Evolutionary conservation across 2,888 invertebrate species (phyloP).

Genomic region (Plebejus melissa): DNA sequence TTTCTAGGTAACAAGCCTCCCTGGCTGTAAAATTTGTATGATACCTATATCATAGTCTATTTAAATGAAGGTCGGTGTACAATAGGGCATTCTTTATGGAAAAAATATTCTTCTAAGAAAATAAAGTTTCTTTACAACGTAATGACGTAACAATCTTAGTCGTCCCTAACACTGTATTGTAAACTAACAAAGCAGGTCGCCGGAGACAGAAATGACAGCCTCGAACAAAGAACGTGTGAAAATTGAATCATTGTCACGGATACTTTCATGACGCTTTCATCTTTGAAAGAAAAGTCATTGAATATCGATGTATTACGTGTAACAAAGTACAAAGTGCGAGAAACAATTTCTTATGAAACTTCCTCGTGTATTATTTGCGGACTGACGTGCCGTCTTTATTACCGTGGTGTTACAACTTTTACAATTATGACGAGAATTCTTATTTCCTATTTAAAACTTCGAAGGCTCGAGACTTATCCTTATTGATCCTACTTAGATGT

Average conservation of each 20-base stretch:
- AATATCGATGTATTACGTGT: slow-evolving; percentile 22
- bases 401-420: slow-evolving; percentile 19
- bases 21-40: background rate
- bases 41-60: background rate
- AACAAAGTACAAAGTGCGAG: slow-evolving; percentile 1
- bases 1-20: background rate
- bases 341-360: slow-evolving; percentile 21
- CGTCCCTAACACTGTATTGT: background rate
- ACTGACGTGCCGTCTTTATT: slow-evolving; percentile 17
- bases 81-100: background rate
- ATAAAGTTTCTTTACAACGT: background rate
- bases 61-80: background rate
- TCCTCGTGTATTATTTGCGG: slow-evolving; percentile 8
- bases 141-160: slow-evolving; percentile 9
- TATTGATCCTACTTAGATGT: background rate
- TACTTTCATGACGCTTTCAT: slow-evolving; percentile 16
- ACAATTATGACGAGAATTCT: slow-evolving; percentile 21
- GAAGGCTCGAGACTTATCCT: background rate
- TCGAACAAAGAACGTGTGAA: slow-evolving; percentile 15
- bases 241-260: slow-evolving; percentile 20
- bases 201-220: slow-evolving; percentile 6
- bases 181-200: slow-evolving; percentile 15
- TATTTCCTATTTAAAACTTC: slow-evolving; percentile 27
- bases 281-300: slow-evolving; percentile 22
- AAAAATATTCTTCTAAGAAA: slow-evolving; percentile 6